Conservation (phyloP, 2,797 vertebrate species). For the Poeciliopsis infans region DNA sequence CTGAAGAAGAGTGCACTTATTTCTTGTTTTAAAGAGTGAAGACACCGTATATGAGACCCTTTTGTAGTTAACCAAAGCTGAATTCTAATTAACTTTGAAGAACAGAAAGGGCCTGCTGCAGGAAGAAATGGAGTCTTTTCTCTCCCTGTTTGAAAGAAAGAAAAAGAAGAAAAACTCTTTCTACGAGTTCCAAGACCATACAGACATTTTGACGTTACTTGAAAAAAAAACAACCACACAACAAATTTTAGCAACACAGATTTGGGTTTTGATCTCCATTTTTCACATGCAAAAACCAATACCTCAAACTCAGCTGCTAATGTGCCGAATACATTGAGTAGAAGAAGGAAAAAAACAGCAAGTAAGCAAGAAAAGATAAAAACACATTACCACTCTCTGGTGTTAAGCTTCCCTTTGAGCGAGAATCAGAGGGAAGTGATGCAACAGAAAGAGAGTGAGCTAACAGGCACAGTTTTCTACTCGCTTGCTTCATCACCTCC, state of each 20-base stretch:
- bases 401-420: slow-evolving; percentile 72
- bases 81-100: slow-evolving; percentile 77
- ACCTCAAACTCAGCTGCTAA: slow-evolving; percentile 96
- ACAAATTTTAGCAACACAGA: slow-evolving; percentile 81
- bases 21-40: slow-evolving; percentile 79
- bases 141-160: slow-evolving; percentile 74
- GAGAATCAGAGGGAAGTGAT: slow-evolving; percentile 75
- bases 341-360: slow-evolving; percentile 21
- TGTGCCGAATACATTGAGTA: slow-evolving; percentile 77
- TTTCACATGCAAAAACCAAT: slow-evolving; percentile 96
- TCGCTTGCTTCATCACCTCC: slow-evolving; percentile 80
- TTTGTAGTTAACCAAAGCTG: slow-evolving; percentile 93
- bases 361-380: slow-evolving; percentile 32
- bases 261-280: slow-evolving; percentile 95
- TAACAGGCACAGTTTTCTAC: slow-evolving; percentile 78
- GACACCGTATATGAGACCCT: slow-evolving; percentile 80
- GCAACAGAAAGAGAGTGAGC: slow-evolving; percentile 60
- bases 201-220: slow-evolving; percentile 75
- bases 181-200: slow-evolving; percentile 68
- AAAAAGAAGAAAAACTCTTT: slow-evolving; percentile 52
- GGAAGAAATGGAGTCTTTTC: slow-evolving; percentile 76
- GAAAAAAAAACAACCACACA: slow-evolving; percentile 49
- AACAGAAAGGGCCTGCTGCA: slow-evolving; percentile 60
- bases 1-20: slow-evolving; percentile 92
- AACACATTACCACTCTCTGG: slow-evolving; percentile 51